Conservation (phyloP, 2,888 invertebrate species). For the Pseudococcus jackbeardsleyi region DNA sequence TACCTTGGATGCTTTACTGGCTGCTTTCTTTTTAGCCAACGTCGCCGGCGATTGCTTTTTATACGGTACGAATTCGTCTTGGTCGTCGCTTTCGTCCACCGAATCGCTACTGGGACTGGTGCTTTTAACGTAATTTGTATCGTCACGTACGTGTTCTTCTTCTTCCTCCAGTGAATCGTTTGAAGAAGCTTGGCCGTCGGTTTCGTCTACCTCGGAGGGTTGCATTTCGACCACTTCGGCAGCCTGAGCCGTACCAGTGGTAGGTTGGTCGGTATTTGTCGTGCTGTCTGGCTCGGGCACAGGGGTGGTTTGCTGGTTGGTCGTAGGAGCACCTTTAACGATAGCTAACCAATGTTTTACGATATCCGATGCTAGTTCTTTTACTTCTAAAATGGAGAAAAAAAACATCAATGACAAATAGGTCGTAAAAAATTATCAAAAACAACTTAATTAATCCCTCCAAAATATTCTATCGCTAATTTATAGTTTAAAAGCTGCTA, state of each 20-base stretch:
- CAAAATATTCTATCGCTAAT: background rate
- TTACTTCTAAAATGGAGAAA: constrained; percentile 75
- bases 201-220: constrained; percentile 2
- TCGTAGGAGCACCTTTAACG: constrained; percentile 78
- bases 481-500: background rate
- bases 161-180: constrained; percentile 34
- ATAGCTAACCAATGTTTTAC: constrained; percentile 93
- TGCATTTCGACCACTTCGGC: background rate
- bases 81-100: constrained; percentile 42
- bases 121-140: constrained; percentile 53
- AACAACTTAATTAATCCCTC: background rate
- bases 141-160: constrained; percentile 30
- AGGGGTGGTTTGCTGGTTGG: background rate
- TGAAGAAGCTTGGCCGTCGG: constrained; percentile 38
- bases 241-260: background rate
- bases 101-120: constrained; percentile 61
- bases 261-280: background rate
- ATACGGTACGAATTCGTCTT: constrained; percentile 59
- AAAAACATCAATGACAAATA: background rate
- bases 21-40: constrained; percentile 66
- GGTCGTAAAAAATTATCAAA: background rate
- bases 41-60: constrained; percentile 66
- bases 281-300: constrained; percentile 46
- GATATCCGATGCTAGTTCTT: constrained; percentile 82
- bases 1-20: background rate